phyloP scores from a whole-genome alignment of 2,888 invertebrate genomes.

The Drosophila flavopinicola region DNA sequence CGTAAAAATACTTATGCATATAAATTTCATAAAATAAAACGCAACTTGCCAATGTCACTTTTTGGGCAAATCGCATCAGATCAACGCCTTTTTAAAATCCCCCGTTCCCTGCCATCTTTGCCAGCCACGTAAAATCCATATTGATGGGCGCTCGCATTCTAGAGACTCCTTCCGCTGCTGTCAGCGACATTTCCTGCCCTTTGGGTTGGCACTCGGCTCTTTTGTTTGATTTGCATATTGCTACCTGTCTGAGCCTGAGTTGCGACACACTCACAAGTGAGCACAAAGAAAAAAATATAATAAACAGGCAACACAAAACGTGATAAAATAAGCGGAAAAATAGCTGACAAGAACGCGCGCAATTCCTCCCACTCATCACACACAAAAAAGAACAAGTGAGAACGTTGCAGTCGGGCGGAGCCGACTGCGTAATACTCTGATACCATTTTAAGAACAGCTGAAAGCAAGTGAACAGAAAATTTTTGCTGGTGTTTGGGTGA shows the following conservation, averaged over 20 bases:
- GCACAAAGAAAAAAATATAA: conserved; percentile 47
- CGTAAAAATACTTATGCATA: conserved; percentile 17
- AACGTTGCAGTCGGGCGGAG: too few species aligned
- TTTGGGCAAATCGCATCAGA: conserved; percentile 62
- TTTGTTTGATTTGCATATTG: conserved; percentile 76
- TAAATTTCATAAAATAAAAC: conserved; percentile 19
- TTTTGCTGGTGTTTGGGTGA: too few species aligned
- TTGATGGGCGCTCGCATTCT: conserved; percentile 45
- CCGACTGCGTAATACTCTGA: too few species aligned
- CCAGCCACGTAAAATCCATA: conserved; percentile 59
- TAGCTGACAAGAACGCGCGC: conserved; percentile 58
- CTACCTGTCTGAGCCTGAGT: conserved; percentile 67
- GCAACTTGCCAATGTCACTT: conserved; percentile 40
- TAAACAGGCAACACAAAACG: conserved; percentile 47
- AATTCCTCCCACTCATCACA: background rate
- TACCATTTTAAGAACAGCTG: too few species aligned
- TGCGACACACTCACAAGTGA: conserved; percentile 40
- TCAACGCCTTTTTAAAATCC: conserved; percentile 35
- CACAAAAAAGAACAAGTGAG: conserved; percentile 9
- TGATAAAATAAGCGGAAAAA: conserved; percentile 77
- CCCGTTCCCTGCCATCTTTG: background rate
- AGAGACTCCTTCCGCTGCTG: conserved; percentile 26
- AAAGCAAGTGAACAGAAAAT: too few species aligned
- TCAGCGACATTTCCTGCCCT: conserved; percentile 37
- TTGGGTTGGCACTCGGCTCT: conserved; percentile 29